Evolutionary conservation across 2,113 vertebrate genomes (phyloP).

Genomic region (Neotragus pygmaeus): DNA sequence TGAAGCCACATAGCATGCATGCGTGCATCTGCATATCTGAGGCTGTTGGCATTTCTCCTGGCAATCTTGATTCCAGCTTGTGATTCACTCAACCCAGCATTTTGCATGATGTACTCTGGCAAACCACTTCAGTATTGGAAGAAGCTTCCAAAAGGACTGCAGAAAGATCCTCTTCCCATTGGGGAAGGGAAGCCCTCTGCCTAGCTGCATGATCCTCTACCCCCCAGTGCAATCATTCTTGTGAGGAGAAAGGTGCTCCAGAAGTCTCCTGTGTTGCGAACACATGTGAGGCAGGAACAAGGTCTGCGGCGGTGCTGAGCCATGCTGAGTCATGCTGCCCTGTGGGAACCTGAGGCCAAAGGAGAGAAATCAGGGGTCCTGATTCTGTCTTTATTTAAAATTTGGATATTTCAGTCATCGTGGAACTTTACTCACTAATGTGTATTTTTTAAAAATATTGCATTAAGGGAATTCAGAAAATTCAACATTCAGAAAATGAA

Average conservation of each 20-base stretch:
- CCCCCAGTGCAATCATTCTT: neutral
- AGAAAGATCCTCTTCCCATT: neutral
- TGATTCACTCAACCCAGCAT: neutral
- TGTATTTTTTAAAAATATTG: neutral
- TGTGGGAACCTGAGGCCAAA: neutral
- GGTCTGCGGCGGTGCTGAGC: fast-evolving
- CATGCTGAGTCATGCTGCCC: fast-evolving
- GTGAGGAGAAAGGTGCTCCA: neutral
- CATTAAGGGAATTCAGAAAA: neutral
- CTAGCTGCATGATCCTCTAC: neutral
- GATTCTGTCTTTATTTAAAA: neutral
- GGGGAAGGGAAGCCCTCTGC: neutral
- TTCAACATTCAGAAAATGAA: too few species aligned
- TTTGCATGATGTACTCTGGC: neutral
- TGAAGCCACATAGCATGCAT: neutral
- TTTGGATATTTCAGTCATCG: neutral
- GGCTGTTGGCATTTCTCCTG: neutral
- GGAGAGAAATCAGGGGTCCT: neutral
- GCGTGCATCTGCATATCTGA: neutral
- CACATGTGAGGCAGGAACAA: neutral
- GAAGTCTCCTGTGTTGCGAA: too few species aligned
- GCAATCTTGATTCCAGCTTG: neutral
- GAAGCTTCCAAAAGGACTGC: neutral
- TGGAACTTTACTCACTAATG: neutral
- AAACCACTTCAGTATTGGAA: neutral